Evolutionary conservation across 2,888 invertebrate species (phyloP), one percentile per base, ranked within the genome.

Genomic region (Dasysyrphus albostriatus): DNA sequence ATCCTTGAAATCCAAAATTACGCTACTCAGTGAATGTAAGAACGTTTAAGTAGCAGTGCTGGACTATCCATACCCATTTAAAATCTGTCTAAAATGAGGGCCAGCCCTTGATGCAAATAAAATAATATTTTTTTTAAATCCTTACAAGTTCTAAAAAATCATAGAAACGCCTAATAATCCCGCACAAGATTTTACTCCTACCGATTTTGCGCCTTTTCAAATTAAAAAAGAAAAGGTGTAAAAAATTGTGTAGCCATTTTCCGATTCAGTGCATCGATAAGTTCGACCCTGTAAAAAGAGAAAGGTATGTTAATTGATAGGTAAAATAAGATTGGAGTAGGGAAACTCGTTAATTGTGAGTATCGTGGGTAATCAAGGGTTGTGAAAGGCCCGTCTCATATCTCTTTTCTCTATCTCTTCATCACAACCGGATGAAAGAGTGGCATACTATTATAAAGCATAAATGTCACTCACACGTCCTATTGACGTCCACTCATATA

Each of bases 391-490:
- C 70, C 69, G 16, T 29, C 29, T 24, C 63, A 47, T 34, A 14
- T 47, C 51, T 49, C 2, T 39, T 16, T 32, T 56, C 56, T 76
- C 59, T 37, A 67, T 47, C 58, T 65, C n/a, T 44, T 34, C 24
- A 12, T 37, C 59, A 67, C 72, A 69, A 65, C 39, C 19, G 67
- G 69, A 77, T 78, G 69, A 85, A 77, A 74, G 69, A 85, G 77
- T 74, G 73, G 82, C 85, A 74, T 49, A 75, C 47, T 67, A 79
- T 78, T 54, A 83, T 78, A 75, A 83, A 78, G 78, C 87, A 87
- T 87, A 87, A 87, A 83, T 83, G 87, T 87, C 87, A 87, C 87
- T 87, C 87, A 67, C 83, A 87, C 70, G 78, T 82, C 63, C 82
- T 51, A 78, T 82, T 82, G 77, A 82, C 59, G 72, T 87, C 78